Evolutionary conservation across 2,113 vertebrate species (phyloP).

Genomic region (Microcebus ravelobensis): DNA sequence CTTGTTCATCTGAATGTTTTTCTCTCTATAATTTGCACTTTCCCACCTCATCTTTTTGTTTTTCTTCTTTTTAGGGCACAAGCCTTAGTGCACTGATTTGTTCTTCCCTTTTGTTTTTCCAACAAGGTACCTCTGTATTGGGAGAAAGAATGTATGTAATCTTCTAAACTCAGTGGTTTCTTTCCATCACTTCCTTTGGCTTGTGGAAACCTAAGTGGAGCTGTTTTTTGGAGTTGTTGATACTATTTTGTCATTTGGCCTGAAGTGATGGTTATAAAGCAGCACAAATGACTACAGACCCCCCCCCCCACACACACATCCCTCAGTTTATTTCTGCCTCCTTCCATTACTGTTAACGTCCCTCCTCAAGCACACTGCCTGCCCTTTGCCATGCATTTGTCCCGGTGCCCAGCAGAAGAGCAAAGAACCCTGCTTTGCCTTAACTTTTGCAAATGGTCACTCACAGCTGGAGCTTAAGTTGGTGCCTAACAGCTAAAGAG

Average conservation of each 20-base stretch:
- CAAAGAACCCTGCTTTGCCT: background rate
- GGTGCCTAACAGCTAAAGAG: background rate
- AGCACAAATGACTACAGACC: background rate
- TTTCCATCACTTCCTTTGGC: background rate
- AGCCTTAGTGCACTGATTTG: background rate
- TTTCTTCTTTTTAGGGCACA: background rate
- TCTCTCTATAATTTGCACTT: background rate
- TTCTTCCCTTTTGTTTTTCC: background rate
- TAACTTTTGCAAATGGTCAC: background rate
- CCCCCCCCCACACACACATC: no score
- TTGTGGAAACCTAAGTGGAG: background rate
- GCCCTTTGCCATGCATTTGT: background rate
- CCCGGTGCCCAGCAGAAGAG: background rate
- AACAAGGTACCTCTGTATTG: background rate
- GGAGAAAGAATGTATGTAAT: background rate
- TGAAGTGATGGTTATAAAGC: background rate
- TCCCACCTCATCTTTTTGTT: fast-evolving
- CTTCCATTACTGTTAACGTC: background rate
- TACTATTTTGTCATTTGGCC: background rate
- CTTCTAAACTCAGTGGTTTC: background rate
- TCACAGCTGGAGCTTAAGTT: background rate
- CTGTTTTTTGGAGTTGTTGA: background rate
- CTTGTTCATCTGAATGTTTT: background rate
- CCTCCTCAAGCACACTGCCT: background rate
- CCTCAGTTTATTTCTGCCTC: background rate